Conservation (phyloP, 2,888 invertebrate genomes). For the Drosophila paucipuncta region DNA sequence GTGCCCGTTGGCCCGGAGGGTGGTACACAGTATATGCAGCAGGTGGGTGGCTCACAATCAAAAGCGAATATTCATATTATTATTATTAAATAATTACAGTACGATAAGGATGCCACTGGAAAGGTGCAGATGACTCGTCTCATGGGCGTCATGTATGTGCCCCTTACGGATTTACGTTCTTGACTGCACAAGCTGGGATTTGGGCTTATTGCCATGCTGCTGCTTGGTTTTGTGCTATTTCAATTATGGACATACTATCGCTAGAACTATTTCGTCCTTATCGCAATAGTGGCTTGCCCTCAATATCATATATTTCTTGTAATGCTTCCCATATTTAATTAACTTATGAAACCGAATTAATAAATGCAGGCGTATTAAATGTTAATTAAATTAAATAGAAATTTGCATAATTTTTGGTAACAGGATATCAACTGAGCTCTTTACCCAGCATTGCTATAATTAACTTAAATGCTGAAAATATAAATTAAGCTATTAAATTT, state of each 20-base stretch:
- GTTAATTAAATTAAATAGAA: not conserved
- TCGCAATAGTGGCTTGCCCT: slow-evolving; percentile 1
- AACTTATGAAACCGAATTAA: slow-evolving; percentile 12
- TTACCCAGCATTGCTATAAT: not conserved
- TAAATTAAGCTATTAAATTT: not conserved
- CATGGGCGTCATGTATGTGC: slow-evolving; percentile 99
- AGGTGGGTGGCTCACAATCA: slow-evolving; percentile 84
- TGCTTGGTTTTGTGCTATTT: slow-evolving; percentile 69
- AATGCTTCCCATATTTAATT: slow-evolving; percentile 23
- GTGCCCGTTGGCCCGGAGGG: slow-evolving; percentile 95
- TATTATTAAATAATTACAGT: slow-evolving; percentile 85
- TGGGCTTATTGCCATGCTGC: slow-evolving; percentile 54
- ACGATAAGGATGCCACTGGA: slow-evolving; percentile 95
- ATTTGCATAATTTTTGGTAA: not conserved
- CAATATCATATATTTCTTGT: slow-evolving; percentile 17
- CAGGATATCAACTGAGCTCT: not conserved
- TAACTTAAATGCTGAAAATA: too few relatives aligned
- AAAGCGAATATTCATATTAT: not conserved
- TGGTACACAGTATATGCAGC: slow-evolving; percentile 94
- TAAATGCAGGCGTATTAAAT: slow-evolving; percentile 5
- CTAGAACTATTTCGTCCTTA: slow-evolving; percentile 18
- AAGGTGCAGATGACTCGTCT: slow-evolving; percentile 90
- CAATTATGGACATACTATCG: slow-evolving; percentile 60
- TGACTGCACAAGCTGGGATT: slow-evolving; percentile 79
- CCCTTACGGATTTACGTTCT: slow-evolving; percentile 92